phyloP scores from a whole-genome alignment of 2,113 vertebrate species.

The Butorides virescens region DNA sequence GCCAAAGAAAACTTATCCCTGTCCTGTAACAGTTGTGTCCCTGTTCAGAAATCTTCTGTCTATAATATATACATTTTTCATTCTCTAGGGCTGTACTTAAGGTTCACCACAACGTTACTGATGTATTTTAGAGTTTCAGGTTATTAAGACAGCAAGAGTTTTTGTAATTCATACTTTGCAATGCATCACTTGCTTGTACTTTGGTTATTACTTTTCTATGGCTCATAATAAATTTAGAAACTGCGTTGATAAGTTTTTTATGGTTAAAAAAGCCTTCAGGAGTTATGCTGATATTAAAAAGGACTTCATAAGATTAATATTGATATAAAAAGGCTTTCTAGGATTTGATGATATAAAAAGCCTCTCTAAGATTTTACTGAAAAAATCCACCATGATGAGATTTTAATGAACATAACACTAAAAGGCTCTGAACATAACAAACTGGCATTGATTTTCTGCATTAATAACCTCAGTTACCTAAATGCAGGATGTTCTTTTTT shows the following conservation, averaged over 20 bases:
- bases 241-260: neutral
- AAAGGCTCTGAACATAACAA: neutral
- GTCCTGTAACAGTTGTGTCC: neutral
- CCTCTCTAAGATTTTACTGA: neutral
- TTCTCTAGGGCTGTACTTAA: neutral
- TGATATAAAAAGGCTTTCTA: neutral
- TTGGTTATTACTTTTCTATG: neutral
- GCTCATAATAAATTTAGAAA: constrained; percentile 1
- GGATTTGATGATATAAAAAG: neutral
- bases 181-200: neutral
- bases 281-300: neutral
- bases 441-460: neutral
- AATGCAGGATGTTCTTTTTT: neutral
- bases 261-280: neutral
- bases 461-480: neutral
- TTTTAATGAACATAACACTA: neutral
- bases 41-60: neutral
- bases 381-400: neutral
- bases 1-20: neutral
- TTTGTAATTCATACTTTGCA: neutral
- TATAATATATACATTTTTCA: neutral
- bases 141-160: neutral
- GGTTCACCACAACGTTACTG: neutral
- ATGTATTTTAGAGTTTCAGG: neutral
- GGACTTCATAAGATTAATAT: neutral